A percentile compares a stretch with the other conserved stretches of the same genome.
phyloP scores from a whole-genome alignment of 2,797 vertebrate species.

The Pseudochaenichthys georgianus region DNA sequence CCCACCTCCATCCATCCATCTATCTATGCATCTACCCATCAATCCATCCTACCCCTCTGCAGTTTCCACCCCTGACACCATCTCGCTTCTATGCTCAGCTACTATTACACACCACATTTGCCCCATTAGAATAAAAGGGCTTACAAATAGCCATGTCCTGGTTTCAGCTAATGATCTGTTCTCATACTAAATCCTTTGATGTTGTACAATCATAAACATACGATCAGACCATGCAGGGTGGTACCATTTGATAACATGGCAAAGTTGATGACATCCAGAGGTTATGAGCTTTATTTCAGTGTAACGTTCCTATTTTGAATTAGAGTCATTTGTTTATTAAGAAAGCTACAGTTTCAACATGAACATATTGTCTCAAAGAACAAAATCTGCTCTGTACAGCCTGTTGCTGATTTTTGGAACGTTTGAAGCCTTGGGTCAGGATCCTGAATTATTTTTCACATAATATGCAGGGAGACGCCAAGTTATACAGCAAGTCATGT shows the following conservation, averaged over 20 bases:
- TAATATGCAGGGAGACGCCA: constrained; percentile 24
- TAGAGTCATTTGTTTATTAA: constrained; percentile 30
- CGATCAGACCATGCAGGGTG: not conserved
- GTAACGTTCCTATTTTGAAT: constrained; percentile 10
- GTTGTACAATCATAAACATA: not conserved
- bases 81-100: constrained; percentile 29
- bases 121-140: constrained; percentile 26
- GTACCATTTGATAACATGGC: constrained; percentile 2
- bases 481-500: constrained; percentile 20
- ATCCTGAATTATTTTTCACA: constrained; percentile 37
- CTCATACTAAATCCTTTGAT: constrained; percentile 8
- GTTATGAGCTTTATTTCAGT: constrained; percentile 12
- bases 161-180: constrained; percentile 32
- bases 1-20: constrained; percentile 20
- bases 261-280: constrained; percentile 51
- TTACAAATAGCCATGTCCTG: constrained; percentile 28
- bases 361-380: constrained; percentile 53
- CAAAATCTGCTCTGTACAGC: constrained; percentile 27
- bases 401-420: constrained; percentile 21
- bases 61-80: constrained; percentile 1
- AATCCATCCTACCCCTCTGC: constrained; percentile 13
- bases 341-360: constrained; percentile 38
- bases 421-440: constrained; percentile 33
- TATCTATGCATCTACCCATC: constrained; percentile 9
- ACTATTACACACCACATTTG: constrained; percentile 42